Evolutionary conservation across 2,113 vertebrate genomes (phyloP).

Genomic region (Nothocercus nigrocapillus): DNA sequence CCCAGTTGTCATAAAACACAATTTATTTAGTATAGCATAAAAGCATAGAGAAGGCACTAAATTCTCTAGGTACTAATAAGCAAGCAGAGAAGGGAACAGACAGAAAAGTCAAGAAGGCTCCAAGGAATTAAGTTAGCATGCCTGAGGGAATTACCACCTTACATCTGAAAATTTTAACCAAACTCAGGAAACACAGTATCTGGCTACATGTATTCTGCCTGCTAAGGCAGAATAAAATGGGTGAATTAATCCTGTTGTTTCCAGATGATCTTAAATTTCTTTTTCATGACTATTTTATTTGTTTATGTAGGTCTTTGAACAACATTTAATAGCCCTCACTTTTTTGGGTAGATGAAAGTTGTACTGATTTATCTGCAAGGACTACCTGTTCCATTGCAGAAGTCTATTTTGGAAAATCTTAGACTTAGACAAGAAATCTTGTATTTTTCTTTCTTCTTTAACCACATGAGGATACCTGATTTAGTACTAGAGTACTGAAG

Average conservation of each 20-base stretch:
- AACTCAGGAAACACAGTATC: not conserved
- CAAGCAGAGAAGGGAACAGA: not conserved
- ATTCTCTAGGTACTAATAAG: not conserved
- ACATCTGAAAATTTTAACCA: not conserved
- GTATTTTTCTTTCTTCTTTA: not conserved
- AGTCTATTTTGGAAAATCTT: not conserved
- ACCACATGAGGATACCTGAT: accelerated
- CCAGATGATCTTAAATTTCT: not conserved
- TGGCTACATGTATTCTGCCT: not conserved
- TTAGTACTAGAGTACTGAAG: not conserved
- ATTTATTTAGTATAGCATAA: not conserved
- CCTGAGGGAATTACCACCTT: not conserved
- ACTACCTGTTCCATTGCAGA: not conserved
- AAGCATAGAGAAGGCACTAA: not conserved
- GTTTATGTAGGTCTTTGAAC: not conserved
- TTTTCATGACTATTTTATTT: not conserved
- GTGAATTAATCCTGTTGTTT: not conserved
- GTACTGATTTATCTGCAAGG: not conserved
- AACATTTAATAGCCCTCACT: not conserved
- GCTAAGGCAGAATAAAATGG: not conserved
- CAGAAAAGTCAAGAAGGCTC: not conserved
- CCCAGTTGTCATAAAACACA: not conserved
- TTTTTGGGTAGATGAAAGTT: not conserved
- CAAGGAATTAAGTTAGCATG: not conserved
- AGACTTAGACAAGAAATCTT: not conserved